Evolutionary conservation across 2,888 invertebrate genomes (phyloP).

Genomic region (Thalpophila matura): DNA sequence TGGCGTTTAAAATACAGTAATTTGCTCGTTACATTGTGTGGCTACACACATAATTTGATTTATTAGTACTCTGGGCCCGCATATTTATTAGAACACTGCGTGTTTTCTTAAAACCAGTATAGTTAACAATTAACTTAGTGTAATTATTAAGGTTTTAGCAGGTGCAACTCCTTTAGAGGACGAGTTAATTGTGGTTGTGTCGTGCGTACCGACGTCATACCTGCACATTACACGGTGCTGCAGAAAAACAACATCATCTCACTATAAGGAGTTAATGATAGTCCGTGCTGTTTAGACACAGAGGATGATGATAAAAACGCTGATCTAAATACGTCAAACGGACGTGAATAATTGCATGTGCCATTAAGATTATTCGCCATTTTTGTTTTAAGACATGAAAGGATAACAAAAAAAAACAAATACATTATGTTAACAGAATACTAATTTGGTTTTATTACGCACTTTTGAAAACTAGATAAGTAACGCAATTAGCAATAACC

Average conservation of each 20-base stretch:
- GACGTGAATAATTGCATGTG: conserved; percentile 68
- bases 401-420: conserved; percentile 19
- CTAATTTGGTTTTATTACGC: conserved; percentile 26
- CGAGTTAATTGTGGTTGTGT: conserved; percentile 78
- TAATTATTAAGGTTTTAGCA: conserved; percentile 83
- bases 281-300: conserved; percentile 68
- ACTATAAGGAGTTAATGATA: conserved; percentile 80
- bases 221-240: conserved; percentile 75
- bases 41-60: conserved; percentile 55
- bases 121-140: conserved; percentile 77
- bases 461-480: conserved; percentile 26
- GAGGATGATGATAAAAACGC: conserved; percentile 56
- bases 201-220: conserved; percentile 71
- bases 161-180: conserved; percentile 83
- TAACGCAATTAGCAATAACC: conserved; percentile 21
- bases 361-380: conserved; percentile 24
- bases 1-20: conserved; percentile 38
- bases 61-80: conserved; percentile 34
- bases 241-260: conserved; percentile 73
- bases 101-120: conserved; percentile 70
- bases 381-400: conserved; percentile 36
- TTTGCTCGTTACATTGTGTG: conserved; percentile 35
- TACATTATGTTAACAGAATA: conserved; percentile 12
- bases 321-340: conserved; percentile 72
- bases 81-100: conserved; percentile 53